phyloP scores from a whole-genome alignment of 92 coral and sea anemone species.

The Ricordea florida region DNA sequence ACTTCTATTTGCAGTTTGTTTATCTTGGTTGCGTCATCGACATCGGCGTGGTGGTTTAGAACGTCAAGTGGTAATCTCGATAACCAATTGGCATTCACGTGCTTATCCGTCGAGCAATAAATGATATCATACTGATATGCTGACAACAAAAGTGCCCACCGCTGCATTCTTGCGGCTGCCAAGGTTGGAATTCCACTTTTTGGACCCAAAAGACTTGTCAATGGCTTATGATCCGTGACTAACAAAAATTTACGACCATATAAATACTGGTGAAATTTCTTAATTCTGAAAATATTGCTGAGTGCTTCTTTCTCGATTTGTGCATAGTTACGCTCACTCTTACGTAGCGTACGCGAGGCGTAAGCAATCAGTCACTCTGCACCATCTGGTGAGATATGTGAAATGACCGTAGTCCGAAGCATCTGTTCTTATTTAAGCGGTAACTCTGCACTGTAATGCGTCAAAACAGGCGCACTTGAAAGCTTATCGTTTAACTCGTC shows the following conservation, averaged over 20 bases:
- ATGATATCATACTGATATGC: not conserved
- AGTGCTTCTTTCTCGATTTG: conserved; percentile 50
- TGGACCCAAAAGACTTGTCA: conserved; percentile 30
- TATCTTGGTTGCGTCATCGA: not conserved
- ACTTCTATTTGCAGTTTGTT: not conserved
- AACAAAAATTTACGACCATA: conserved; percentile 29
- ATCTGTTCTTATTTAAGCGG: not conserved
- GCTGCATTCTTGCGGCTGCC: conserved; percentile 44
- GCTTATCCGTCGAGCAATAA: not conserved
- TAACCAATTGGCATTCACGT: conserved; percentile 4
- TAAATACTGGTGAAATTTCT: conserved; percentile 39
- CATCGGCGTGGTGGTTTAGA: not conserved
- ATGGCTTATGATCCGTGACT: no score
- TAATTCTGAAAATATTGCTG: conserved; percentile 2
- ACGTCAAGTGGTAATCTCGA: not conserved
- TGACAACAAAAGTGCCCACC: conserved; percentile 20
- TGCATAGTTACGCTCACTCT: conserved; percentile 37
- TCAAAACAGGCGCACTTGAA: conserved; percentile 46
- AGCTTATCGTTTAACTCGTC: conserved; percentile 10
- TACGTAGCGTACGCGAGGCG: conserved; percentile 42
- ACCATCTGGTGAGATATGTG: conserved; percentile 40
- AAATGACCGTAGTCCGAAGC: conserved; percentile 18
- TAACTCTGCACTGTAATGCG: not conserved
- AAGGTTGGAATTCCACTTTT: conserved; percentile 29
- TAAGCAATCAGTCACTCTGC: conserved; percentile 53